Evolutionary conservation across 2,113 vertebrate genomes (phyloP).

Genomic region (Macroglossus sobrinus): DNA sequence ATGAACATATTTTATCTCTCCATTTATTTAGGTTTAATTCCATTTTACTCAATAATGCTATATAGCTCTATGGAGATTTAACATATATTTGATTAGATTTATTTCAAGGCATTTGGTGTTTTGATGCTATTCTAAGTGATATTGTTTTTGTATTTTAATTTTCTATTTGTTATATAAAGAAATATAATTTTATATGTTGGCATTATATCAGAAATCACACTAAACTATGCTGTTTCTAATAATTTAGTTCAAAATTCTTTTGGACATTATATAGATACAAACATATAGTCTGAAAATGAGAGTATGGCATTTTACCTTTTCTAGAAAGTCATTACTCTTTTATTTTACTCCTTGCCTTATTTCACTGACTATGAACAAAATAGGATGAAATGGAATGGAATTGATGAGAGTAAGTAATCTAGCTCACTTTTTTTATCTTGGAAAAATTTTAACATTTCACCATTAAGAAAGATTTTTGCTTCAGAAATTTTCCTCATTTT

Average conservation of each 20-base stretch:
- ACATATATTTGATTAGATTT: neutral
- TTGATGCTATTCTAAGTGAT: neutral
- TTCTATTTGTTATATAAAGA: neutral
- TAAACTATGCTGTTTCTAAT: neutral
- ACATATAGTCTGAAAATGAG: neutral
- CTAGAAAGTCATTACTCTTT: neutral
- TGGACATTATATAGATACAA: neutral
- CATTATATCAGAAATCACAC: neutral
- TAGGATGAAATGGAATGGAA: neutral
- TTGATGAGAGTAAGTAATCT: neutral
- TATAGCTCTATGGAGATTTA: neutral
- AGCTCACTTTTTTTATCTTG: neutral
- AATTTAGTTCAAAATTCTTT: constrained; percentile 6
- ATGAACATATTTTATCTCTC: neutral
- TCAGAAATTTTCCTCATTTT: neutral
- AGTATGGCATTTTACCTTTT: neutral
- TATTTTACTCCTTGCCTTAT: neutral
- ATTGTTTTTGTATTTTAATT: neutral
- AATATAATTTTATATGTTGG: neutral
- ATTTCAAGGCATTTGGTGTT: neutral
- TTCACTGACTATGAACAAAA: neutral
- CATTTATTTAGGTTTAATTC: neutral
- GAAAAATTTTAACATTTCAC: neutral
- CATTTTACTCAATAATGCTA: neutral
- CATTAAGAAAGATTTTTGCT: neutral